Evolutionary conservation across 2,113 vertebrate genomes (phyloP), one percentile per base, ranked within the genome.

Genomic region (Muscicapa adusta): DNA sequence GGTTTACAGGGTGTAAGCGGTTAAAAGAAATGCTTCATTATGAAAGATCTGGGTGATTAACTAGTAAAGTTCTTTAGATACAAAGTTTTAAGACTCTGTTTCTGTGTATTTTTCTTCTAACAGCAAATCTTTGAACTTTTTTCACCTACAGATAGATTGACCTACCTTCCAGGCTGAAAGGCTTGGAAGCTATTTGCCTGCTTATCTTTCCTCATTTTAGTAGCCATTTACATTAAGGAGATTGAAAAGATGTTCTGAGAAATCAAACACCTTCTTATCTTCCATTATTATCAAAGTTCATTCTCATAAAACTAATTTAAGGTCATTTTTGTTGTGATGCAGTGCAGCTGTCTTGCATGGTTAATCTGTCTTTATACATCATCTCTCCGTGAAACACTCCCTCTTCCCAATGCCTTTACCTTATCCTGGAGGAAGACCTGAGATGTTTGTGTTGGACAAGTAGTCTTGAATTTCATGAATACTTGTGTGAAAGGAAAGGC

Each of bases 391-490:
- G 83, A 84, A 94, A 51, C 24, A 20, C 78, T 65, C 51, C 34
- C 43, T 72, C 19, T 67, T 90, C 51, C 15, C 14, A 20, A 18
- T 77, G 67, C 57, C 34, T 77, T 80, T 74, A 29, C 56, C 34
- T 88, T 90, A 84, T 88, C 75, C 45, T 47, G 42, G 76, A 74
- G 68, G 79, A 93, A 91, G 65, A 80, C 63, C 25, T 24, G 72
- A 89, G 60, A 43, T 92, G 72, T 94, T 96, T 93, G 68, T 48
- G 10, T 24, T 94, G 91, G 85, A 71, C 60, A 63, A 88, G 60
- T 66, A 56, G 67, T 77, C 63, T 86, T 77, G 83, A 93, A 71
- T 89, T 92, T 94, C 43, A 29, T 70, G 75, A 75, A 58, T 82
- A 38, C 48, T 56, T 77, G 29, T 34, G 53, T 86, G 3, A 56